phyloP scores from a whole-genome alignment of 2,797 vertebrate genomes.

The Onychomys arenicola region DNA sequence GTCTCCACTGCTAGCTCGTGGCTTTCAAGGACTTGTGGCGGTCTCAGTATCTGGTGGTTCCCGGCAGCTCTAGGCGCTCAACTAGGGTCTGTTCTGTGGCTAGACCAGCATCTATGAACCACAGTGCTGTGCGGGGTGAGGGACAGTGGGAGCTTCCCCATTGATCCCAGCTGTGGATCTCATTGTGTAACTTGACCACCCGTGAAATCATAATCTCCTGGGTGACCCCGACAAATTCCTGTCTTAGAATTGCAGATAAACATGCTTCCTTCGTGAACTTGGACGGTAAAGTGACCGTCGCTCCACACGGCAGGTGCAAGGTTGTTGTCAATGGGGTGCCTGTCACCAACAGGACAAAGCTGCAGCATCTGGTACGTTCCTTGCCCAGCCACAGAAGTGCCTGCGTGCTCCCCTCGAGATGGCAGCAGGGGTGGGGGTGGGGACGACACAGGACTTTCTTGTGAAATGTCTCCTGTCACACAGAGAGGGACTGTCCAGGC shows the following conservation, averaged over 20 bases:
- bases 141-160: neutral
- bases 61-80: neutral
- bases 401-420: neutral
- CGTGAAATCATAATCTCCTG: neutral
- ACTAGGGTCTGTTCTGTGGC: neutral
- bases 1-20: neutral
- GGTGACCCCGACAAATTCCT: neutral
- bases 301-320: conserved; percentile 89
- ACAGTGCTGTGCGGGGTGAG: neutral
- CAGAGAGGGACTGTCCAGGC: neutral
- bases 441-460: no score
- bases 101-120: neutral
- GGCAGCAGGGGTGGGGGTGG: neutral
- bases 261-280: conserved; percentile 92
- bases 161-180: neutral
- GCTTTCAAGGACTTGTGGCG: neutral
- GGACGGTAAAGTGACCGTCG: conserved; percentile 88
- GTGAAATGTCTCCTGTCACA: neutral
- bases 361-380: conserved; percentile 91
- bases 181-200: neutral
- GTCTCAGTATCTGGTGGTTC: neutral
- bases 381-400: neutral
- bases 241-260: conserved; percentile 91
- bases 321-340: conserved; percentile 91
- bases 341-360: conserved; percentile 87